phyloP scores from a whole-genome alignment of 1,140 invertebrate genomes.

The Coenobita brevimanus region DNA sequence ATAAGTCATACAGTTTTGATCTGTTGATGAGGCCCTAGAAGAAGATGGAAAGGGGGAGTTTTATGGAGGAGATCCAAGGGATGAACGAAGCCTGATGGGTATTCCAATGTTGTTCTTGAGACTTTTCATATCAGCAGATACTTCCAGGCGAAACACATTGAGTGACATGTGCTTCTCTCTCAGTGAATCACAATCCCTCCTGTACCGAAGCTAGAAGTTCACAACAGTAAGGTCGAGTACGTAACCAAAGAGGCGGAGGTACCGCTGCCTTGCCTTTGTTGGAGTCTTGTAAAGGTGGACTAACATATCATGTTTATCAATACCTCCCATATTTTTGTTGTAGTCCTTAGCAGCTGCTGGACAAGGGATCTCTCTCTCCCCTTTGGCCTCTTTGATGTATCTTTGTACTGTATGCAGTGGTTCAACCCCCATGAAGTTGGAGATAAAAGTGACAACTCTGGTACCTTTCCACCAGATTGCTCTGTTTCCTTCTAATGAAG shows the following conservation, averaged over 20 bases:
- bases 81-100: too few relatives aligned
- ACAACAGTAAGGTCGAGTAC: conserved; percentile 4
- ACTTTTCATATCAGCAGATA: too few relatives aligned
- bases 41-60: too few relatives aligned
- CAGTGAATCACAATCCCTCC: conserved; percentile 21
- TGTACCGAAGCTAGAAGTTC: conserved; percentile 4
- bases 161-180: conserved; percentile 35
- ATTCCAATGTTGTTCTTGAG: too few relatives aligned
- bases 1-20: too few relatives aligned
- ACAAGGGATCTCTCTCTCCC: conserved; percentile 8
- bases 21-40: too few relatives aligned
- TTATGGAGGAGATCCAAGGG: too few relatives aligned
- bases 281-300: conserved; percentile 39
- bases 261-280: conserved; percentile 6
- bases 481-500: background rate
- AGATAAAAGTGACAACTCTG: background rate
- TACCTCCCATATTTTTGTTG: conserved; percentile 33
- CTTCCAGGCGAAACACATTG: background rate
- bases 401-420: background rate
- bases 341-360: conserved; percentile 33
- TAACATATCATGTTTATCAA: conserved; percentile 32
- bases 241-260: conserved; percentile 30
- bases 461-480: background rate
- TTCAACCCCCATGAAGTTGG: background rate
- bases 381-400: background rate